Base-by-base conservation (phyloP, 2,888 invertebrate genomes). In the Ditula angustiorana region DNA sequence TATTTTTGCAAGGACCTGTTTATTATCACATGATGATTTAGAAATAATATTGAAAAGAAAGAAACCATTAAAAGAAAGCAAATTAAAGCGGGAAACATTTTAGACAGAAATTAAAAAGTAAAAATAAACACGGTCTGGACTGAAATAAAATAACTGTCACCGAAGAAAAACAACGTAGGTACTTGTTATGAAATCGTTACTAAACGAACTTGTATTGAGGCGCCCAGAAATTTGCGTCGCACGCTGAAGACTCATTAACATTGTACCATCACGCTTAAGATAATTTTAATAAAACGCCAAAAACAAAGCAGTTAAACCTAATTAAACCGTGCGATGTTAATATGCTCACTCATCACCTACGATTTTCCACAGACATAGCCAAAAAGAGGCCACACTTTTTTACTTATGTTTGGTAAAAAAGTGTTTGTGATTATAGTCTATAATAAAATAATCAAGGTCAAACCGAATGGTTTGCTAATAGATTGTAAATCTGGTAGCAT, bases 331-430 rank as follows among this genome's bases (percentile, higher is more conserved):
- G 61, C 67, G 58, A 63, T 61, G 67, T 64, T 68, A 62, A 68
- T 63, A 59, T n/a, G 65, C 61, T 60, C 66, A 28, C 28, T 46
- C 44, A 33, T 66, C 67, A 70, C 58, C 67, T 64, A 66, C 50
- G 60, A 66, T 69, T 69, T 67, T 67, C 69, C 71, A 66, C 61
- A 69, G 66, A 61, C 57, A 69, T 68, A 67, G 70, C 72, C 72
- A 74, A 69, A 71, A 72, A 72, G 76, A 72, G 74, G 76, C 75
- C 76, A 69, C 70, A 61, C 52, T 65, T 64, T 66, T 71, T 71
- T 73, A 70, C 61, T 63, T 53, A 57, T 69, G 71, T 74, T 69
- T 62, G 69, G 62, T 68, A 69, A 72, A 73, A 74, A 74, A 71
- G 72, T 71, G 69, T 63, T 72, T 71, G 66, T 47, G 65, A 67